A percentile compares a stretch with the other conserved stretches of the same genome.
phyloP scores from a whole-genome alignment of 2,888 invertebrate species.

The Drosophila meridiana region DNA sequence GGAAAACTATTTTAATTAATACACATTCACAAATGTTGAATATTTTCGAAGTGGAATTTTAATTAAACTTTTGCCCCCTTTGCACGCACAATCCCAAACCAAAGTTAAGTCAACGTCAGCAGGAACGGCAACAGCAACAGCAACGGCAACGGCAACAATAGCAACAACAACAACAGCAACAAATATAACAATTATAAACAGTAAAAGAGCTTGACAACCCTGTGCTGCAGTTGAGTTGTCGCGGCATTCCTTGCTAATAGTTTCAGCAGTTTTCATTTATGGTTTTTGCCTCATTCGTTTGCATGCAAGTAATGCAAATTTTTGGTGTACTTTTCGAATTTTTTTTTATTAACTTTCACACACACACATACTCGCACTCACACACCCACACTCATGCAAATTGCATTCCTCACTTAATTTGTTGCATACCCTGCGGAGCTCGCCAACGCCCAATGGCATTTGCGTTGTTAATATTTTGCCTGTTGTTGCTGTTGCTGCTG shows the following conservation, averaged over 20 bases:
- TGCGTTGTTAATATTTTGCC: conserved; percentile 52
- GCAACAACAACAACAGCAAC: conserved; percentile 31
- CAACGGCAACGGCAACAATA: conserved; percentile 11
- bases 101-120: conserved; percentile 28
- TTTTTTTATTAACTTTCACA: conserved; percentile 54
- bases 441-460: conserved; percentile 36
- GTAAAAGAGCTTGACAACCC: conserved; percentile 63
- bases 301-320: conserved; percentile 34
- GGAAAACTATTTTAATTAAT: conserved; percentile 83
- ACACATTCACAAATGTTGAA: conserved; percentile 76
- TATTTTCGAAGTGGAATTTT: conserved; percentile 81
- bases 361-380: conserved; percentile 13
- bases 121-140: conserved; percentile 33
- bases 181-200: conserved; percentile 43
- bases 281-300: conserved; percentile 36
- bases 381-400: conserved; percentile 28
- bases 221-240: conserved; percentile 48
- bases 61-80: conserved; percentile 75
- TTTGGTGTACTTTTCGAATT: conserved; percentile 37
- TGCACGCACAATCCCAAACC: conserved; percentile 42
- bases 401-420: conserved; percentile 75
- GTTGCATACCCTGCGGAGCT: conserved; percentile 63
- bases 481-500: conserved; percentile 28
- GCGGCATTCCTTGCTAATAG: conserved; percentile 72
- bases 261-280: conserved; percentile 63